Evolutionary conservation across 2,797 vertebrate species (phyloP).

Genomic region (Picus viridis): DNA sequence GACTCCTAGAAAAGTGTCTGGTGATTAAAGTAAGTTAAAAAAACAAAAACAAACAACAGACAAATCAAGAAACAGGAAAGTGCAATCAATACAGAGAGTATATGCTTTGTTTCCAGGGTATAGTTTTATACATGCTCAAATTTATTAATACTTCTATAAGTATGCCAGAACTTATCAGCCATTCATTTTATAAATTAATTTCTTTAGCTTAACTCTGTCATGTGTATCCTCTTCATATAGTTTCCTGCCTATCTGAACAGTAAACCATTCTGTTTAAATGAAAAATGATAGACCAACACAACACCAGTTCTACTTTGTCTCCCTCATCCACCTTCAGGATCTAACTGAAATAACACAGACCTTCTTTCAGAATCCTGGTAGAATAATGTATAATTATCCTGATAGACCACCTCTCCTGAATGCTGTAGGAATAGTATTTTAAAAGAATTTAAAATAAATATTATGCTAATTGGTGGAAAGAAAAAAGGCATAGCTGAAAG

Average conservation of each 20-base stretch:
- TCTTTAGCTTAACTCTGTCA: not conserved
- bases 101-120: not conserved
- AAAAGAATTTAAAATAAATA: not conserved
- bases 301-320: not conserved
- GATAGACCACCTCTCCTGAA: not conserved
- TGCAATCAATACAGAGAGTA: not conserved
- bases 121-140: not conserved
- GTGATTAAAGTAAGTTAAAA: not conserved
- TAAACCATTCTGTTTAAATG: not conserved
- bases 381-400: not conserved
- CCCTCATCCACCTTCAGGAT: not conserved
- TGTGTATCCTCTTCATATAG: not conserved
- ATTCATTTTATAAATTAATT: not conserved
- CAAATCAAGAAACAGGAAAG: not conserved
- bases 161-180: not conserved
- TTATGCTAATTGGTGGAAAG: not conserved
- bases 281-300: not conserved
- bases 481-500: not conserved
- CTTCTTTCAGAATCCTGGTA: not conserved
- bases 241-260: not conserved
- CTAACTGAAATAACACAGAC: not conserved
- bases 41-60: not conserved
- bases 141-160: not conserved
- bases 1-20: not conserved
- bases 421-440: not conserved